These are phyloP conservation scores for Neomorphus geoffroyi DNA, from an alignment of 2,797 vertebrate species.

Conservation along the genomic window DNA sequence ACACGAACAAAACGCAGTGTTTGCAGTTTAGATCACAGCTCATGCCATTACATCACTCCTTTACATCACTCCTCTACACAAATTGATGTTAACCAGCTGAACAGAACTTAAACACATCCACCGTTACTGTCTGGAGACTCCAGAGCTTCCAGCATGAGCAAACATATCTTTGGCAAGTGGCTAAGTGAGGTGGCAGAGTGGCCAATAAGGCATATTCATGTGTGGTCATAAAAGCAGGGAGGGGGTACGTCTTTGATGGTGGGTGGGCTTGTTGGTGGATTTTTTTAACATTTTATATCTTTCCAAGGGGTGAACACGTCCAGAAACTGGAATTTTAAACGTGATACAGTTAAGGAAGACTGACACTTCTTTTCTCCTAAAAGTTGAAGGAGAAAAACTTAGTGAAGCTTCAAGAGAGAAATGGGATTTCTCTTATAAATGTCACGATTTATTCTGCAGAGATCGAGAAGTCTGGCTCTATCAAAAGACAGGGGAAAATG, in stretches of 20 bases:
- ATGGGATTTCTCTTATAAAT: neutral
- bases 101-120: neutral
- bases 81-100: neutral
- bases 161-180: neutral
- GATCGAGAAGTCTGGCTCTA: neutral
- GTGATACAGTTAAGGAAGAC: neutral
- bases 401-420: neutral
- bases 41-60: neutral
- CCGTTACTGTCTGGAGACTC: neutral
- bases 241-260: neutral
- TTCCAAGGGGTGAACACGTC: neutral
- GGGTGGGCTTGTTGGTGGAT: rapidly evolving
- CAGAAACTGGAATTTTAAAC: neutral
- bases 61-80: neutral
- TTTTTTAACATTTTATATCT: neutral
- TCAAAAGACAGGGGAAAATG: neutral
- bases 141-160: neutral
- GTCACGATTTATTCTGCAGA: neutral
- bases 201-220: neutral
- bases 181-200: neutral
- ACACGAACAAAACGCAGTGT: rapidly evolving
- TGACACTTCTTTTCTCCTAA: neutral
- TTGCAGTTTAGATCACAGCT: neutral
- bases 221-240: neutral
- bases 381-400: neutral